A percentile compares a stretch with the other conserved stretches of the same genome.
Conservation (phyloP, 2,113 vertebrate genomes). For the Upupa epops region DNA sequence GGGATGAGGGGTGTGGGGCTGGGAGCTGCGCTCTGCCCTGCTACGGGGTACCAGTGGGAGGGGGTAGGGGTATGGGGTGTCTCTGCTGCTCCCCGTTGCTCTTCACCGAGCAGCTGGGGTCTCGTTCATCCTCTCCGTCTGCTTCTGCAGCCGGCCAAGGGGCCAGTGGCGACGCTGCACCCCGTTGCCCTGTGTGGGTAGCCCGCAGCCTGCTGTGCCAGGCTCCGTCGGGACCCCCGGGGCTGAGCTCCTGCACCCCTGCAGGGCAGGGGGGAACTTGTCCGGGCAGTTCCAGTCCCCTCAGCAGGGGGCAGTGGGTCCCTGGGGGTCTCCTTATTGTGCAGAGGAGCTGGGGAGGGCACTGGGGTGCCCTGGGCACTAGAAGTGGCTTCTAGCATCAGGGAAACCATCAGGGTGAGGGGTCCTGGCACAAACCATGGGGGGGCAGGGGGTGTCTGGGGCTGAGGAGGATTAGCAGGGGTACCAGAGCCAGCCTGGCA, state of each 20-base stretch:
- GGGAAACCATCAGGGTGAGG: not conserved
- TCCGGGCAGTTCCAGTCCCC: not conserved
- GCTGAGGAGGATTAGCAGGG: not conserved
- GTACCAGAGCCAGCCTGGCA: not conserved
- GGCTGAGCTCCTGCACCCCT: not conserved
- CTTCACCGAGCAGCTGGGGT: fast-evolving
- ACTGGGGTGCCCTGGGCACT: not conserved
- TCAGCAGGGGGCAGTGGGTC: fast-evolving
- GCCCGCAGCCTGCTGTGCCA: not conserved
- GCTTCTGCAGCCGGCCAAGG: fast-evolving
- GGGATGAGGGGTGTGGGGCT: fast-evolving
- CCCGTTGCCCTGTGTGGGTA: not conserved
- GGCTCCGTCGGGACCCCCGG: not conserved
- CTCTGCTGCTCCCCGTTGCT: fast-evolving
- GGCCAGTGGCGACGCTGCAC: not conserved
- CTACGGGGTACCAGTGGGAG: not conserved
- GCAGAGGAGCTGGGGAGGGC: not conserved
- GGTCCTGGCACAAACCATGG: not conserved
- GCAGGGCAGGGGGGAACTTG: not conserved
- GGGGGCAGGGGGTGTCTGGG: not conserved
- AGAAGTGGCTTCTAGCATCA: not conserved
- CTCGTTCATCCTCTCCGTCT: not conserved
- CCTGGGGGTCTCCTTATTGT: not conserved
- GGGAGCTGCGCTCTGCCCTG: not conserved
- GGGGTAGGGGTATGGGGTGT: not conserved